Evolutionary conservation across 1,140 invertebrate species (phyloP), one percentile per base, ranked within the genome.

Genomic region (Zophobas atratus): DNA sequence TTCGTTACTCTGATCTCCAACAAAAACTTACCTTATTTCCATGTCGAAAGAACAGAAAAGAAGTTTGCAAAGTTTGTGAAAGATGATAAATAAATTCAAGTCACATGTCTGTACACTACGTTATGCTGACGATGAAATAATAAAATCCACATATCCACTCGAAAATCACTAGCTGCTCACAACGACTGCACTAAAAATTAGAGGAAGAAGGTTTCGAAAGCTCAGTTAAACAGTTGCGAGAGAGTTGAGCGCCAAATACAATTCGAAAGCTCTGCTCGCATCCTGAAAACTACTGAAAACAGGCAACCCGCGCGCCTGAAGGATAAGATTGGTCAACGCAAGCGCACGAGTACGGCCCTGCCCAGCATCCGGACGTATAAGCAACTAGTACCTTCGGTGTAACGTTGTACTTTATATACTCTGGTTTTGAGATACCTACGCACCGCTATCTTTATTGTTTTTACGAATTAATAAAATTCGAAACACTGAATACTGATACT

Each of bases 251-350:
- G 60, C 38, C 60, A 67, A 63, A 38, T 63, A 63, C 39, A 72
- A 56, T 76, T 67, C 55, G 71, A 72, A 73, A 80, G 73, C 46
- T 57, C 79, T 71, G 1, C 76, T 70, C 70, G 55, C 73, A 80
- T 70, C 57, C 76, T 80, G 73, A 80, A 80, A 78, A 78, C 79
- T 75, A 80, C 79, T 80, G 79, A 80, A 80, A 80, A 70, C 79
- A 75, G 63, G 72, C 79, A 80, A 75, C 70, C 70, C 75, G 75
- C 76, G 79, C 70, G 76, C 43, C 41, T 74, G 56, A 78, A 75
- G 78, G 79, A 80, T 80, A 80, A 80, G 73, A 78, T 56, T 53
- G 55, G 72, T 53, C 60, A 70, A 80, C 79, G 79, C 79, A 80
- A 72, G 79, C 79, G 78, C 78, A 35, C 56, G 51, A 8, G 8